Base-by-base conservation (phyloP, 2,888 invertebrate genomes). In the Baccha elongata region DNA sequence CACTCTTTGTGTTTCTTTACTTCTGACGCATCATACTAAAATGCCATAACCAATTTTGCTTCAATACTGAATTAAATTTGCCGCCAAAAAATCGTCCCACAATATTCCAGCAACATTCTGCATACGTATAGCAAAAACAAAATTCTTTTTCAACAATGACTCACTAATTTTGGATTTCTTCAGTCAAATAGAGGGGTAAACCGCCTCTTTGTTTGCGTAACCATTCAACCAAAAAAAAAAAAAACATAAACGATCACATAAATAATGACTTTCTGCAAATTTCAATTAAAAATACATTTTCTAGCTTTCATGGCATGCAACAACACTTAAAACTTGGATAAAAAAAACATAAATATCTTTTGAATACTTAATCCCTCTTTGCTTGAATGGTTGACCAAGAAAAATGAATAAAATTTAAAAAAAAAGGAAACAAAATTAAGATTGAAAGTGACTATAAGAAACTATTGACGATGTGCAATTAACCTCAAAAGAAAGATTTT, bases 401-500 rank as follows among this genome's bases (percentile, higher is more conserved):
- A 50, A 58, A 73, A 73, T 26, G 26, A 15, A 50, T 44, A 15
- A 26, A 40, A 40, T 40, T 55, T 21, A 37, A 35, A 55, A 19
- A 42, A 35, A 15, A 13, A 5, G 13, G 13, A 42, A 21, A 48
- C 29, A 15, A 53, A 32, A 44, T 13, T 68, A 68, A 50, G 26
- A 75, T 69, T 64, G 78, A 78, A 78, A 78, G 76, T 69, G 76
- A 76, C 44, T 55, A 37, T 58, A 42, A 42, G 58, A 17, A 26
- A 40, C 17, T 42, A 23, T 23, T 44, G 50, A 13, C 60, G 68
- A 68, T 58, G 68, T 46, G 58, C 65, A 79, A 79, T 73, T 79
- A 73, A 79, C 79, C 73, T 68, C 44, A 79, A 79, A 79, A 67
- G 73, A 72, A 78, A 72, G 42, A 58, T 79, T 73, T 73, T 73